phyloP scores from a whole-genome alignment of 1,140 invertebrate genomes.

The Spodoptera frugiperda region DNA sequence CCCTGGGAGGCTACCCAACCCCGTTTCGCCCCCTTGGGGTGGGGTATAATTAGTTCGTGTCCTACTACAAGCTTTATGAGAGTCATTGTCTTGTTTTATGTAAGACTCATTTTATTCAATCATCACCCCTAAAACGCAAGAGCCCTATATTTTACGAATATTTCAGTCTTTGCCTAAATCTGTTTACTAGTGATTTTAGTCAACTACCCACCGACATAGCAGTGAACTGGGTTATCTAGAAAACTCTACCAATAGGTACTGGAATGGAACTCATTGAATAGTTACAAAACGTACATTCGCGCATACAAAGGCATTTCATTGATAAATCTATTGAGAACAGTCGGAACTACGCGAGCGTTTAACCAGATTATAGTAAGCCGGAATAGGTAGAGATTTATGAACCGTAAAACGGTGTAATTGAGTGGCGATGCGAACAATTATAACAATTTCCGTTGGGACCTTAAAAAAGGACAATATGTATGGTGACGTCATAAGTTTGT shows the following conservation, averaged over 20 bases:
- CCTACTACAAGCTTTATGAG: constrained; percentile 9
- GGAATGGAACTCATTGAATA: background rate
- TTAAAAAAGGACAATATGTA: constrained; percentile 29
- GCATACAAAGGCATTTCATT: background rate
- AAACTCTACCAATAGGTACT: too few relatives aligned
- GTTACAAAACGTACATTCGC: background rate
- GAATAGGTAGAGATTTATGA: constrained; percentile 6
- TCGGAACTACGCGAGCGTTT: background rate
- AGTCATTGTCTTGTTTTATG: constrained; percentile 28
- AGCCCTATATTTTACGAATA: too few relatives aligned
- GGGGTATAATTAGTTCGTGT: constrained; percentile 30
- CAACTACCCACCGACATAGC: too few relatives aligned
- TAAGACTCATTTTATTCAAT: constrained; percentile 14
- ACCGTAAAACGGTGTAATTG: constrained; percentile 12
- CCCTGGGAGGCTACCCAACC: background rate
- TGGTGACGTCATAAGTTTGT: constrained; percentile 43
- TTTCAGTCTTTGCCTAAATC: too few relatives aligned
- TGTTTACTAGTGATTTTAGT: too few relatives aligned
- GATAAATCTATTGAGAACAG: constrained; percentile 1
- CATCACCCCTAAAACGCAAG: background rate
- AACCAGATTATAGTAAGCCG: constrained; percentile 25
- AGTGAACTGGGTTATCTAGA: too few relatives aligned
- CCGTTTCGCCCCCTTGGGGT: background rate
- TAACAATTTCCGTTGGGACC: constrained; percentile 38
- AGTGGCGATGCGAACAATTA: constrained; percentile 31